Evolutionary conservation across 2,888 invertebrate genomes (phyloP), one percentile per base, ranked within the genome.

Genomic region (Eupelmus urozonus): DNA sequence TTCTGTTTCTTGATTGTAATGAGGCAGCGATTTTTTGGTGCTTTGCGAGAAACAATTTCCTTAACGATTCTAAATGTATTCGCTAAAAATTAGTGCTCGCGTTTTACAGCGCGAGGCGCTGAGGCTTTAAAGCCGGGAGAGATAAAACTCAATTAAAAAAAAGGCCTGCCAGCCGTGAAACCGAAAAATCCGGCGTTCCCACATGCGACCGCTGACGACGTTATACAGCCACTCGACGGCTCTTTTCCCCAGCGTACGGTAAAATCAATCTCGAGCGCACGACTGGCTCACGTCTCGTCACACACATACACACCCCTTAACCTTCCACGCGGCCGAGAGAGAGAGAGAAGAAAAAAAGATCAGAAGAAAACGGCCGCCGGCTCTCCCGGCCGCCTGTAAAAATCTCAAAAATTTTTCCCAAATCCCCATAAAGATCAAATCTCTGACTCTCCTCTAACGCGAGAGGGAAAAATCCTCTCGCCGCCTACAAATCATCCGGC

Each of bases 381-480:
- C 20, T 23, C 40, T 18, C 51, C n/a, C n/a, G n/a, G 2, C 13
- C 13, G 16, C 53, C 11, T 25, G 1, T 40, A 57, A 57, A 71
- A 60, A 53, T 51, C 5, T 49, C 0, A 29, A 66, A 77, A 62
- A 65, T 66, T 77, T 66, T 71, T 66, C 49, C 67, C 60, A 53
- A 77, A 77, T 72, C 62, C 63, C 51, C 60, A 53, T 66, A 66
- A 77, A 67, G 67, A 72, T 77, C 18, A 23, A 53, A 72, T 78
- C 66, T 72, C 62, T 34, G 18, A 18, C 1, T n/a, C 11, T n/a
- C 51, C 9, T 71, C 55, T 16, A n/a, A n/a, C n/a, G n/a, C 2
- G 18, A 13, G 16, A 1, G 16, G 18, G 16, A 23, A 65, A 59
- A 49, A 57, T 53, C 42, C 40, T 40, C 49, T 4, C 34, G 25